phyloP scores from a whole-genome alignment of 1,140 invertebrate genomes.

The Steinernema khuongi region DNA sequence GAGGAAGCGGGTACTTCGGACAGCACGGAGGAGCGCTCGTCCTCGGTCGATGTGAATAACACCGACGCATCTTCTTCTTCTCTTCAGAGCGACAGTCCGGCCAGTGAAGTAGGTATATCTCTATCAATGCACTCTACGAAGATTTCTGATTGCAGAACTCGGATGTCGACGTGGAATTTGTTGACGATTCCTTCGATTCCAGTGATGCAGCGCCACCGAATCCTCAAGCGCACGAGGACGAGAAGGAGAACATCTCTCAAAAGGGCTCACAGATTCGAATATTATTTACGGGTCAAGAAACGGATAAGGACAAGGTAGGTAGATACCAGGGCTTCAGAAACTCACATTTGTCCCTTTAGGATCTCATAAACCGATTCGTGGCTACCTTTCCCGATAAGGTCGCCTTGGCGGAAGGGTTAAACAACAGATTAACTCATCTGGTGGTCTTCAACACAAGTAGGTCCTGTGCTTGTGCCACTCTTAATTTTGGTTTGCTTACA shows the following conservation, averaged over 20 bases:
- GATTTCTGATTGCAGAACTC: too few relatives aligned
- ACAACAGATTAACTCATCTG: constrained; percentile 19
- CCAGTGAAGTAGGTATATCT: too few relatives aligned
- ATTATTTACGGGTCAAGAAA: too few relatives aligned
- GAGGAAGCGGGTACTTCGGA: background rate
- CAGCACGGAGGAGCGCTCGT: too few relatives aligned
- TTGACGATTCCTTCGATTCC: background rate
- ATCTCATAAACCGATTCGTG: background rate
- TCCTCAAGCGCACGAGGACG: background rate
- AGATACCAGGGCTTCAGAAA: background rate
- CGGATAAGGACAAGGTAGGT: constrained; percentile 4
- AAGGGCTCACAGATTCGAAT: too few relatives aligned
- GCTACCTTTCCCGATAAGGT: background rate
- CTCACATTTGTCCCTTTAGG: background rate
- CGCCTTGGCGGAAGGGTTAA: background rate
- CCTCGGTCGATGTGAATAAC: too few relatives aligned
- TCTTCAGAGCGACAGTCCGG: too few relatives aligned
- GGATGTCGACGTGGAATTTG: too few relatives aligned
- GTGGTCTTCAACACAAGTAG: constrained; percentile 23
- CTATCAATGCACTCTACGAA: too few relatives aligned
- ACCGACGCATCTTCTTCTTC: too few relatives aligned
- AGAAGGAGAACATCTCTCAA: constrained; percentile 1
- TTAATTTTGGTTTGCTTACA: background rate
- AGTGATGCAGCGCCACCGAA: background rate
- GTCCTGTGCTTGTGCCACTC: background rate